phyloP scores from a whole-genome alignment of 2,888 invertebrate genomes.

The Alcis repandata region DNA sequence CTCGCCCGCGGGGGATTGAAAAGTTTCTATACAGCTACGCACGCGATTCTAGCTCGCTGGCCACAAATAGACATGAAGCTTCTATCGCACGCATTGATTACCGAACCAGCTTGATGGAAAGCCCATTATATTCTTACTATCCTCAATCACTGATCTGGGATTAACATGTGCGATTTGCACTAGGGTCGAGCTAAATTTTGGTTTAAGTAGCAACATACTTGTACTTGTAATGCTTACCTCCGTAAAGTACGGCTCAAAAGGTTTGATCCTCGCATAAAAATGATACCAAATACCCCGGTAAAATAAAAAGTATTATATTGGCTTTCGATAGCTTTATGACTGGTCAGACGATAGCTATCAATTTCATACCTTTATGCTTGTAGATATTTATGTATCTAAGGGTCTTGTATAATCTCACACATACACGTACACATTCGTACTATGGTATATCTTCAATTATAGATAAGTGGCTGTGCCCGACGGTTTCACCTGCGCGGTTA shows the following conservation, averaged over 20 bases:
- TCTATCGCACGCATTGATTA: slow-evolving; percentile 22
- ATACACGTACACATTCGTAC: no score
- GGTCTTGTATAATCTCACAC: background rate
- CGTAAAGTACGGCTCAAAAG: slow-evolving; percentile 6
- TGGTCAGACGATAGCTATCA: slow-evolving; percentile 12
- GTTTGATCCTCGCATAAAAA: background rate
- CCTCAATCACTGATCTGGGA: slow-evolving; percentile 7
- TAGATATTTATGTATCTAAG: background rate
- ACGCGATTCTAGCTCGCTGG: slow-evolving; percentile 50
- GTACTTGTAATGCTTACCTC: slow-evolving; percentile 4
- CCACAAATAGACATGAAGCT: slow-evolving; percentile 30
- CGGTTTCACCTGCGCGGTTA: no score
- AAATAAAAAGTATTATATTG: slow-evolving; percentile 7
- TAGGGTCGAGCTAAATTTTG: background rate
- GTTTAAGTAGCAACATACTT: slow-evolving; percentile 3
- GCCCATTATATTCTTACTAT: slow-evolving; percentile 20
- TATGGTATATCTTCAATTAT: no score
- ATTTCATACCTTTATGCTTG: background rate
- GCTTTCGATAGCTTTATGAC: slow-evolving; percentile 11
- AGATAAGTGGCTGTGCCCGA: no score
- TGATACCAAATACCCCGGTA: slow-evolving; percentile 1
- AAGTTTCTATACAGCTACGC: slow-evolving; percentile 51
- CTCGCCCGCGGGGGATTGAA: slow-evolving; percentile 51
- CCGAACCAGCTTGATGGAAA: slow-evolving; percentile 34
- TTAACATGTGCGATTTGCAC: slow-evolving; percentile 2